Base-by-base conservation (phyloP, 2,113 vertebrate species). In the Sceloporus undulatus region DNA sequence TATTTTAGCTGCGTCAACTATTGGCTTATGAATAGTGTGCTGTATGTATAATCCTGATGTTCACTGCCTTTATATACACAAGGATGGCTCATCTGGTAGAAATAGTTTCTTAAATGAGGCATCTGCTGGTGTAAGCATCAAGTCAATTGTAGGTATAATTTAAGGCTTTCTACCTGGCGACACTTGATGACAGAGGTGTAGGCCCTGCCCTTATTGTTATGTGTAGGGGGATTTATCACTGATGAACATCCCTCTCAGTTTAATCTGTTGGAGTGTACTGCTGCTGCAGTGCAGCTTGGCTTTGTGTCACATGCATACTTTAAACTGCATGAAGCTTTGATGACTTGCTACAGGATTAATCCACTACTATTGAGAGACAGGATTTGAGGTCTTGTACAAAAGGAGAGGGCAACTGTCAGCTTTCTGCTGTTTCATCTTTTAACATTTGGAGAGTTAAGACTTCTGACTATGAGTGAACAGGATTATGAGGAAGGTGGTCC, bases 331-430 rank as follows among this genome's bases (percentile, higher is more conserved):
- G 80, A 75, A 88, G 89, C 84, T 88, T 91, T 95, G 93, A 94
- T 92, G 90, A 90, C 89, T 95, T 94, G 86, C 92, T 92, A 92
- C 88, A 78, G 91, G 92, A 94, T 93, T 95, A 95, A 95, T 95
- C 94, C 86, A 86, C 0, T 93, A 91, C 90, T 89, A 91, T 87
- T 88, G 89, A 93, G 94, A 94, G 90, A 91, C 85, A 92, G 91
- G 94, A 95, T 95, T 92, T 95, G 90, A 92, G 84, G 91, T 93
- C 87, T 95, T 94, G 93, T 27, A 91, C 87, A 92, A 92, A 92
- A 93, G 92, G 40, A 29, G 89, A 91, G 88, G 89, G 89, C 90
- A 92, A 78, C 88, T 76, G 87, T 90, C 86, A 56, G 68, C 93
- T 91, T 90, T 86, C 75, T 87, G 59, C 84, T 74, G 48, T 71